A percentile compares a stretch with the other conserved stretches of the same genome.
These are phyloP conservation scores for Petrophora chlorosata DNA, from an alignment of 2,888 invertebrate species.

Conservation along the genomic window DNA sequence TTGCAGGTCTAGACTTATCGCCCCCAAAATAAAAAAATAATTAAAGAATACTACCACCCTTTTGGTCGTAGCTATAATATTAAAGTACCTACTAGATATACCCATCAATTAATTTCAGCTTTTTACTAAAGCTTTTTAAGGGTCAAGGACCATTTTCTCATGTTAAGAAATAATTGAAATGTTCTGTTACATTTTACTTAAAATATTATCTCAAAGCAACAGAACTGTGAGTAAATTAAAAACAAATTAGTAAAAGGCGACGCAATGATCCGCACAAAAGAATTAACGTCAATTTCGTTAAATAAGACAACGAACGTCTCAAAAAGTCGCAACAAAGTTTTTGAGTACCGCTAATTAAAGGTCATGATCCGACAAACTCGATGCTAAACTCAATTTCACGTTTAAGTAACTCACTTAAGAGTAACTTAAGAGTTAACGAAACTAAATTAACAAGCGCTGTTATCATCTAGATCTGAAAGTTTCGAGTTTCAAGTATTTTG, in stretches of 20 bases:
- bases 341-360: slow-evolving; percentile 35
- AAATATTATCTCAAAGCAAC: too few species aligned
- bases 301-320: slow-evolving; percentile 28
- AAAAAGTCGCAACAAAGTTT: slow-evolving; percentile 28
- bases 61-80: too few species aligned
- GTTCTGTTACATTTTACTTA: too few species aligned
- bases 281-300: slow-evolving; percentile 31
- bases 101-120: too few species aligned
- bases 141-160: too few species aligned
- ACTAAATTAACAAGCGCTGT: slow-evolving; percentile 50
- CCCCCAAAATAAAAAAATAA: too few species aligned
- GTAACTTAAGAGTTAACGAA: slow-evolving; percentile 49
- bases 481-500: slow-evolving; percentile 32
- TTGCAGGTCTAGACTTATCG: too few species aligned
- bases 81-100: too few species aligned
- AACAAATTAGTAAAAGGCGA: slow-evolving; percentile 23
- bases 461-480: slow-evolving; percentile 43
- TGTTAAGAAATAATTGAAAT: too few species aligned
- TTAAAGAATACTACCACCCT: too few species aligned
- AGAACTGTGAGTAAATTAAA: too few species aligned
- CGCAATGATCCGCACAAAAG: slow-evolving; percentile 20
- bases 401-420: slow-evolving; percentile 51
- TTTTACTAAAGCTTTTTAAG: too few species aligned
- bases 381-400: slow-evolving; percentile 48
- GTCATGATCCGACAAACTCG: slow-evolving; percentile 33